A percentile compares a stretch with the other conserved stretches of the same genome.
Conservation (phyloP, 2,888 invertebrate genomes). For the Dicyrtomina minuta region DNA sequence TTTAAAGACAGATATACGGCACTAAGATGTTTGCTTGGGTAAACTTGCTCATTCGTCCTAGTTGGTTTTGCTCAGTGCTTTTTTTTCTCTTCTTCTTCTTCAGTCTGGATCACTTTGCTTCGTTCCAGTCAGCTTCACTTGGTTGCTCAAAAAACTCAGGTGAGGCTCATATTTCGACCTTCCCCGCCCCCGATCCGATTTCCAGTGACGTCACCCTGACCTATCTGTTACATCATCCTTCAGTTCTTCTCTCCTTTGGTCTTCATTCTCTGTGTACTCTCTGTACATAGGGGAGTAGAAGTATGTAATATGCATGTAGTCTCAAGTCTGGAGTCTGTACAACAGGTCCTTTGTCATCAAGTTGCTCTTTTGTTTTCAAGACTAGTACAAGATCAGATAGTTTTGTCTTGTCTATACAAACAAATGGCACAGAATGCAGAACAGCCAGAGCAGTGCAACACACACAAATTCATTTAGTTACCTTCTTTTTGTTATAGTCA, state of each 20-base stretch:
- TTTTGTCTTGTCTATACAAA: too few species aligned
- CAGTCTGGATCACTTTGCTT: constrained; percentile 32
- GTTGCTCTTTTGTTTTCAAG: too few species aligned
- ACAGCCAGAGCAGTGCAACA: too few species aligned
- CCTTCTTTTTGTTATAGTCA: too few species aligned
- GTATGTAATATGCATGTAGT: too few species aligned
- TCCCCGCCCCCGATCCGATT: constrained; percentile 48
- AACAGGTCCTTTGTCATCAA: too few species aligned
- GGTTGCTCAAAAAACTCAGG: constrained; percentile 44
- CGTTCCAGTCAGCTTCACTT: constrained; percentile 47
- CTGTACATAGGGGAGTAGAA: too few species aligned
- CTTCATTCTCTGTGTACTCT: background rate
- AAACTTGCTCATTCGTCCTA: constrained; percentile 9
- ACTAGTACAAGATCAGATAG: too few species aligned
- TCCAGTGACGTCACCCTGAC: constrained; percentile 35
- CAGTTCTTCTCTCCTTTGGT: background rate
- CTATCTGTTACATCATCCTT: constrained; percentile 13
- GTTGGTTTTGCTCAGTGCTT: constrained; percentile 32
- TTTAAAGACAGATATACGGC: too few species aligned
- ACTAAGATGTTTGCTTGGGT: too few species aligned
- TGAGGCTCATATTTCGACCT: constrained; percentile 43
- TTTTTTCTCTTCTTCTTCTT: background rate
- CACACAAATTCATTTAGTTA: too few species aligned
- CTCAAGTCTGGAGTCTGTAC: background rate
- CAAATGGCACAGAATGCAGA: too few species aligned